phyloP scores from a whole-genome alignment of 2,888 invertebrate species.

The Bombylius major region DNA sequence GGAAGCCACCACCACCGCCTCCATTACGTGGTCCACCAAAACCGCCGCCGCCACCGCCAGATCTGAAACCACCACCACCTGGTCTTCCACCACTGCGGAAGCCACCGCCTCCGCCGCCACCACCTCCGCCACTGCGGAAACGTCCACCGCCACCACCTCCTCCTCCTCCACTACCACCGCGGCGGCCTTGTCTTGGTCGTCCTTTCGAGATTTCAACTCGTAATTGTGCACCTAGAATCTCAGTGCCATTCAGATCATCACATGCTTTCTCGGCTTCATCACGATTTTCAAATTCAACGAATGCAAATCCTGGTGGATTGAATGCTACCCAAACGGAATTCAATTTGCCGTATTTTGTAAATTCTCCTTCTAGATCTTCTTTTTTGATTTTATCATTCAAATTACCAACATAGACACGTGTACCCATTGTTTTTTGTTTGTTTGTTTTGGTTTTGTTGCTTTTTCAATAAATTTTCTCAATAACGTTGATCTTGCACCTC shows the following conservation, averaged over 20 bases:
- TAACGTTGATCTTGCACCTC: too few relatives aligned
- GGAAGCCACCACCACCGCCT: conserved; percentile 35
- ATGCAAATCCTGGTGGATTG: conserved; percentile 89
- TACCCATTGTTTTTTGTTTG: conserved; percentile 30
- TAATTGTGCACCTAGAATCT: conserved; percentile 74
- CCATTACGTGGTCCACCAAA: conserved; percentile 27
- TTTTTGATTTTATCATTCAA: conserved; percentile 80
- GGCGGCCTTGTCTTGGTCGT: conserved; percentile 56
- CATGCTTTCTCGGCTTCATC: conserved; percentile 84
- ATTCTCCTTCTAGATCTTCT: conserved; percentile 81
- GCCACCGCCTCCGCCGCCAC: conserved; percentile 32
- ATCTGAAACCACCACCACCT: conserved; percentile 34
- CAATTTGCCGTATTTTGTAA: conserved; percentile 83
- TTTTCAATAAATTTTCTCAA: neutral
- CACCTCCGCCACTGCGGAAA: conserved; percentile 40
- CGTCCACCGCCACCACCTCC: conserved; percentile 40
- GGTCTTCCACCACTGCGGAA: conserved; percentile 37
- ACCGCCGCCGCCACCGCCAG: conserved; percentile 34
- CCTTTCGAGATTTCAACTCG: conserved; percentile 80
- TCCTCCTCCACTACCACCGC: conserved; percentile 39
- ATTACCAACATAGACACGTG: conserved; percentile 83
- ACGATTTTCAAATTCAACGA: conserved; percentile 81
- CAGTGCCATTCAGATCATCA: conserved; percentile 69
- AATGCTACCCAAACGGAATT: conserved; percentile 87
- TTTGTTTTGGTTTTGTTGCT: neutral